phyloP scores from a whole-genome alignment of 2,797 vertebrate species.

The Rhodeus uyekii region DNA sequence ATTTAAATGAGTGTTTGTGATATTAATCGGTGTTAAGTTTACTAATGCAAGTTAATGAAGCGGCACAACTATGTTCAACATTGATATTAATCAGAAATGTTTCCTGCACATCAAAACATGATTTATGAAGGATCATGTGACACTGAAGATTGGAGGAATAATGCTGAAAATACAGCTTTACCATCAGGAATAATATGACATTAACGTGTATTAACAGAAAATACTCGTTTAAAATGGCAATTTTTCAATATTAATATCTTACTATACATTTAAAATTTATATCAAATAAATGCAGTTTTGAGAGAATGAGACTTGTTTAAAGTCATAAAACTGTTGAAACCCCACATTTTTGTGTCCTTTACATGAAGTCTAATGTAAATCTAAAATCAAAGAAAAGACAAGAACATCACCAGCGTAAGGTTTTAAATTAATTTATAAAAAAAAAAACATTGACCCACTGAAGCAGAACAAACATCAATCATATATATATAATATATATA shows the following conservation, averaged over 20 bases:
- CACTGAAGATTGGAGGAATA: too few species aligned
- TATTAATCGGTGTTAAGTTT: not conserved
- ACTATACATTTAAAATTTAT: too few species aligned
- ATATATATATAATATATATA: too few species aligned
- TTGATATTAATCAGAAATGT: not conserved
- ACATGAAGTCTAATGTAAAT: too few species aligned
- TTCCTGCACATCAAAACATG: not conserved
- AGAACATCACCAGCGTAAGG: constrained; percentile 39
- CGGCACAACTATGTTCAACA: not conserved
- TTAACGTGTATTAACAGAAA: not conserved
- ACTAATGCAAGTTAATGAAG: not conserved
- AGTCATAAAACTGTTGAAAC: not conserved
- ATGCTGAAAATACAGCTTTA: not conserved
- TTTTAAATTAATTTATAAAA: constrained; percentile 85
- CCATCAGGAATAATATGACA: not conserved
- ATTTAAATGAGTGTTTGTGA: not conserved
- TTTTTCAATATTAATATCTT: not conserved
- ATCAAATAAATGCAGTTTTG: not conserved
- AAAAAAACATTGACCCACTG: constrained; percentile 73
- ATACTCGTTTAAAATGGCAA: not conserved
- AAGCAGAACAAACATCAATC: constrained; percentile 78
- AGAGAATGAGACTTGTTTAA: not conserved
- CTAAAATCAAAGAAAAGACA: constrained; percentile 22
- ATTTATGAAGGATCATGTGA: not conserved
- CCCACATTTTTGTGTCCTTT: too few species aligned